Evolutionary conservation across 2,113 vertebrate genomes (phyloP).

Genomic region (Zosterops hypoxanthus): DNA sequence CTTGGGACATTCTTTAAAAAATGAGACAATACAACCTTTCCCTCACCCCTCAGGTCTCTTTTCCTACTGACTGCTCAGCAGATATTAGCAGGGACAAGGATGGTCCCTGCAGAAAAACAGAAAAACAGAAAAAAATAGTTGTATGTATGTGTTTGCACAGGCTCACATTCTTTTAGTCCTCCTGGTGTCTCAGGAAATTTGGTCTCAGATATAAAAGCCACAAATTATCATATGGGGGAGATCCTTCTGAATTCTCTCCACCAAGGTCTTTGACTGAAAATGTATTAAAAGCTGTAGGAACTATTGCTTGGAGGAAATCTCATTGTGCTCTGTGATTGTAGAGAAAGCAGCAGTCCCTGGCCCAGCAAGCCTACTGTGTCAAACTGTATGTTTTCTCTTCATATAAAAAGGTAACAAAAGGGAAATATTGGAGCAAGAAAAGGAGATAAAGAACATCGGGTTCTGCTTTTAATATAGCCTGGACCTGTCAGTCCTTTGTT

Average conservation of each 20-base stretch:
- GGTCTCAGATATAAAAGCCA: background rate
- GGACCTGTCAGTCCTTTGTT: background rate
- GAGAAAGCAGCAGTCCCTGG: background rate
- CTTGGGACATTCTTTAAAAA: background rate
- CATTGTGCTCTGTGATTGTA: background rate
- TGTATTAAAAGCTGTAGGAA: background rate
- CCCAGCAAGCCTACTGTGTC: background rate
- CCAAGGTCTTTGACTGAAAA: background rate
- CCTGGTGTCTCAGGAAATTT: background rate
- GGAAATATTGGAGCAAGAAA: background rate
- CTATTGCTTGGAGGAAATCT: background rate
- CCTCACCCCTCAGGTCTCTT: background rate
- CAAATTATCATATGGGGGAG: background rate
- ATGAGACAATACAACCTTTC: background rate
- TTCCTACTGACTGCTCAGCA: background rate
- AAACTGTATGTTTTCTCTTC: background rate
- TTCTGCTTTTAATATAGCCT: background rate
- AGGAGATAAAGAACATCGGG: background rate
- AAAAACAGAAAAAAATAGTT: no score
- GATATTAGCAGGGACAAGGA: background rate
- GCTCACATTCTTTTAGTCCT: background rate
- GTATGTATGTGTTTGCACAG: background rate
- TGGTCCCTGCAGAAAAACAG: background rate
- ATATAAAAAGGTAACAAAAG: background rate
- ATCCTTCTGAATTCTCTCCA: background rate